Conservation (phyloP, 2,113 vertebrate species). For the Gavialis gangeticus region DNA sequence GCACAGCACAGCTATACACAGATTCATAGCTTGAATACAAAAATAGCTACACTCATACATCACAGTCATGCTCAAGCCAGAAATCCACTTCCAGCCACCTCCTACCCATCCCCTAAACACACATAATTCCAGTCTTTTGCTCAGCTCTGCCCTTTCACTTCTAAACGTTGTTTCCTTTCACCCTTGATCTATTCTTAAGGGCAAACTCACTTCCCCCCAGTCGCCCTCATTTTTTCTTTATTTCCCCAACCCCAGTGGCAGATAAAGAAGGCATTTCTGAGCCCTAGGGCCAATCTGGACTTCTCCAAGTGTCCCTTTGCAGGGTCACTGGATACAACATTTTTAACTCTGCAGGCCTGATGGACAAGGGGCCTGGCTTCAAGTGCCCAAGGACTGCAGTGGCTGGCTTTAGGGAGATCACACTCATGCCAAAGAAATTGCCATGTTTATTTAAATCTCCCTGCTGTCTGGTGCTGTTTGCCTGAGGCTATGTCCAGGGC, state of each 20-base stretch:
- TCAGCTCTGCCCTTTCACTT: background rate
- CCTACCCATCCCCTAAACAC: background rate
- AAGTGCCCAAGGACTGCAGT: no score
- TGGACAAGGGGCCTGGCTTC: no score
- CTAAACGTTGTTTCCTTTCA: background rate
- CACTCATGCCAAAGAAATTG: background rate
- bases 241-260: background rate
- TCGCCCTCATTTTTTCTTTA: background rate
- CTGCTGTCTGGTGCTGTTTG: background rate
- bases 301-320: no score
- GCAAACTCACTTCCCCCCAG: background rate
- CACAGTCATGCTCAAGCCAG: no score
- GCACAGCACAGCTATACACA: no score
- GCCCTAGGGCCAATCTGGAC: no score
- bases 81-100: background rate
- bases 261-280: background rate
- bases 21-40: no score
- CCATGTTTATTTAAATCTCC: background rate
- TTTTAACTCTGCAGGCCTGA: no score
- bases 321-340: no score
- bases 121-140: background rate
- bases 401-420: background rate
- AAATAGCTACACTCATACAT: no score
- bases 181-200: background rate
- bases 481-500: background rate